Percentiles rank a stretch among this genome's conserved stretches.
phyloP scores from a whole-genome alignment of 1,140 invertebrate species.

The Forficula auricularia region DNA sequence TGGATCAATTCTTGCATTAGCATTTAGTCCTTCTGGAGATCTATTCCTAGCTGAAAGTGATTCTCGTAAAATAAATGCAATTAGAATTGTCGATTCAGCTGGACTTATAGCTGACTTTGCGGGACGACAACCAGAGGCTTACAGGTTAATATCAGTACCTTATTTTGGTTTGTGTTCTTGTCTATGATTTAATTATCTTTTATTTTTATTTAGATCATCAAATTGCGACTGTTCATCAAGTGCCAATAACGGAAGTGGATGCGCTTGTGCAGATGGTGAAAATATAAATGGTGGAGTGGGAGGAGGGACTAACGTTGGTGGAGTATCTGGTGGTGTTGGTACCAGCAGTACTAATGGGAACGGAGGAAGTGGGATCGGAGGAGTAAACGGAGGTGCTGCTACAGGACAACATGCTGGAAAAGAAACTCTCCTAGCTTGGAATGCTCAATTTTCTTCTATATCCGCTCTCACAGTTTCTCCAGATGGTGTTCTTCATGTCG shows the following conservation, averaged over 20 bases:
- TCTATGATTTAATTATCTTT: too few species aligned
- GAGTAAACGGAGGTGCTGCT: slow-evolving; percentile 22
- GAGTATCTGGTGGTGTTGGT: too few species aligned
- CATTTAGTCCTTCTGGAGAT: slow-evolving; percentile 83
- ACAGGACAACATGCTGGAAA: slow-evolving; percentile 36
- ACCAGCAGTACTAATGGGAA: slow-evolving; percentile 4
- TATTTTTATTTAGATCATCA: too few species aligned
- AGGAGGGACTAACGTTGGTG: too few species aligned
- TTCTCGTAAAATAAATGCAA: slow-evolving; percentile 72
- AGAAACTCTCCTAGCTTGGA: slow-evolving; percentile 71
- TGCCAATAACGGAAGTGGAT: background rate
- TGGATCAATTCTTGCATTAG: slow-evolving; percentile 61
- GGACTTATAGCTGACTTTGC: slow-evolving; percentile 71
- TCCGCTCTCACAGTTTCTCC: slow-evolving; percentile 84
- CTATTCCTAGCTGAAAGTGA: slow-evolving; percentile 87
- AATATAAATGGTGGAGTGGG: too few species aligned
- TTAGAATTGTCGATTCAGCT: slow-evolving; percentile 61
- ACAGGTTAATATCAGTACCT: background rate
- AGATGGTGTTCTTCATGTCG: slow-evolving; percentile 81
- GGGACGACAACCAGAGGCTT: slow-evolving; percentile 40
- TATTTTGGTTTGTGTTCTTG: too few species aligned
- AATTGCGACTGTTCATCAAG: background rate
- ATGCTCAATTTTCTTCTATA: slow-evolving; percentile 76
- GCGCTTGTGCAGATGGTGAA: too few species aligned
- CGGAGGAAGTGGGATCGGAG: slow-evolving; percentile 26